phyloP scores from a whole-genome alignment of 2,113 vertebrate species.

The Zosterops borbonicus region DNA sequence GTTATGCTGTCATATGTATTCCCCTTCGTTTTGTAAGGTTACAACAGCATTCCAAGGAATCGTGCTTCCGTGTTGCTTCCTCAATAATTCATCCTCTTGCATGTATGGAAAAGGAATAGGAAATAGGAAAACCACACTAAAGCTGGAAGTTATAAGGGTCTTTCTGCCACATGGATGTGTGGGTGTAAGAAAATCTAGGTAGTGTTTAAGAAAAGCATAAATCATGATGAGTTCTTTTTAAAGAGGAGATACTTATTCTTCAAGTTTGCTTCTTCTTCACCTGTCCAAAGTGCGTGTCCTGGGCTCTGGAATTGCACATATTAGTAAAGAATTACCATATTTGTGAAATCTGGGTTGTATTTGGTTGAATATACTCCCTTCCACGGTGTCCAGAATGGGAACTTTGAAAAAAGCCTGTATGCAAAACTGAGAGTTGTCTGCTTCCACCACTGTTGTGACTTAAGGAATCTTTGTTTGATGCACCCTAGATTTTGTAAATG shows the following conservation, averaged over 20 bases:
- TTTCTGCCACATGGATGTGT: accelerated
- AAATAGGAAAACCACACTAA: neutral
- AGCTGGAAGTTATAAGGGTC: neutral
- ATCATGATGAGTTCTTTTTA: neutral
- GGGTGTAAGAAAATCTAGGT: neutral
- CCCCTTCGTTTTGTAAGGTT: neutral
- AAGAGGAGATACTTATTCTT: neutral
- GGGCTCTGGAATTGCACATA: neutral
- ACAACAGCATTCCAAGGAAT: neutral
- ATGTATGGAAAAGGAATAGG: neutral
- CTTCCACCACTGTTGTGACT: neutral
- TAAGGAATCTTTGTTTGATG: neutral
- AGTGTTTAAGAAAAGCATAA: neutral
- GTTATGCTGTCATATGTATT: neutral
- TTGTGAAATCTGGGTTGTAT: neutral
- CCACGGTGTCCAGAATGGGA: neutral
- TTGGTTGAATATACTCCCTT: neutral
- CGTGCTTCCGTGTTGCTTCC: neutral
- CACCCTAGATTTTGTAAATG: neutral
- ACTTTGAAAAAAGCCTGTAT: neutral
- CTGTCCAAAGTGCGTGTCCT: neutral
- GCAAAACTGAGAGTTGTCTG: neutral
- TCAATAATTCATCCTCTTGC: neutral
- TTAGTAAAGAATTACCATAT: neutral
- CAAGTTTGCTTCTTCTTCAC: neutral